Evolutionary conservation across 2,888 invertebrate species (phyloP).

Genomic region (Cheiracanthium punctorium): DNA sequence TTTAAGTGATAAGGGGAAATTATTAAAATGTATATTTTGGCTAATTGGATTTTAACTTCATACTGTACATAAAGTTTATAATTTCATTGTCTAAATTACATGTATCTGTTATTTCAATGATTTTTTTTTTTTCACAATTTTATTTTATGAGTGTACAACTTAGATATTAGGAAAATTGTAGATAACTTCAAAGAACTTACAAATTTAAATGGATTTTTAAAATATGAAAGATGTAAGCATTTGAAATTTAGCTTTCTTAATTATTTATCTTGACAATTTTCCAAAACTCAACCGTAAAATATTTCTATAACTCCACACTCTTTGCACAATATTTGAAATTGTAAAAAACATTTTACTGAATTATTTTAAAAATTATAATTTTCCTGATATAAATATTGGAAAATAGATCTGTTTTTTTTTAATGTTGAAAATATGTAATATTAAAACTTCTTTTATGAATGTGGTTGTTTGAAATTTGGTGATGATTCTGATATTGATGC

Average conservation of each 20-base stretch:
- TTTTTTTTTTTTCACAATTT: too few relatives aligned
- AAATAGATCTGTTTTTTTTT: background rate
- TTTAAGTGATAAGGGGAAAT: too few relatives aligned
- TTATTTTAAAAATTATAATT: background rate
- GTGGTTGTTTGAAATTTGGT: slow-evolving; percentile 35
- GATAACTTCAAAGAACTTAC: too few relatives aligned
- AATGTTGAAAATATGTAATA: slow-evolving; percentile 1
- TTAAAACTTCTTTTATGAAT: background rate
- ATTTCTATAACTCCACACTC: slow-evolving; percentile 42
- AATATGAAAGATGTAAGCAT: background rate
- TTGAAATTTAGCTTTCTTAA: slow-evolving; percentile 37
- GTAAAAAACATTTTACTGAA: slow-evolving; percentile 3
- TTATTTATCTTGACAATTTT: slow-evolving; percentile 39
- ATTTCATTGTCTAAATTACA: too few relatives aligned
- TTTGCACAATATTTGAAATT: slow-evolving; percentile 27
- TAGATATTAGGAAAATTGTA: background rate
- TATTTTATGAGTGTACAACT: too few relatives aligned
- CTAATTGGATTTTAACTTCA: too few relatives aligned
- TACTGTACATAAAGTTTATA: too few relatives aligned
- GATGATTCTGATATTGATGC: slow-evolving; percentile 36
- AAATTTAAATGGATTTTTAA: too few relatives aligned
- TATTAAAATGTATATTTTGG: too few relatives aligned
- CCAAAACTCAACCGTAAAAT: slow-evolving; percentile 20
- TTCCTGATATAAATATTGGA: background rate
- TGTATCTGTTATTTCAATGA: too few relatives aligned